These are phyloP conservation scores for Cataglyphis hispanica DNA, from an alignment of 1,140 invertebrate species.

Conservation along the genomic window DNA sequence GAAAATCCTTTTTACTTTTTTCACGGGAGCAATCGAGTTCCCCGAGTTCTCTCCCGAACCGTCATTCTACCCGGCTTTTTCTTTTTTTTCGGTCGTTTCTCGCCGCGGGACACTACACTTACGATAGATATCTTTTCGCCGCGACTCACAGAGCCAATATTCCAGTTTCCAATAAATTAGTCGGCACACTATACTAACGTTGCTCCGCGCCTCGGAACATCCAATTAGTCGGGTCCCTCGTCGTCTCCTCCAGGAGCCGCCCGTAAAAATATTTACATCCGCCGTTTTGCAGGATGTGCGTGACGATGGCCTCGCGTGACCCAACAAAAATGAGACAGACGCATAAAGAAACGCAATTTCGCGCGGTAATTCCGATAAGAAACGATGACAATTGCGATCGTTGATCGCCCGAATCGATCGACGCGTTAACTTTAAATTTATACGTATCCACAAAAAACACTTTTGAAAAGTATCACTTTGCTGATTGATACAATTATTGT, in stretches of 20 bases:
- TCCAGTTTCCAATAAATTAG: slow-evolving; percentile 42
- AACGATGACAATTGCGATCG: neutral
- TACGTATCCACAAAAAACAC: neutral
- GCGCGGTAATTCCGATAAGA: slow-evolving; percentile 49
- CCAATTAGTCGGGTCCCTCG: slow-evolving; percentile 29
- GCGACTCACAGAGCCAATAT: slow-evolving; percentile 25
- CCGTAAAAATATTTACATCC: slow-evolving; percentile 66
- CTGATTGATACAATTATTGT: slow-evolving; percentile 11
- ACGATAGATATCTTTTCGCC: slow-evolving; percentile 33
- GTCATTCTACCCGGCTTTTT: neutral
- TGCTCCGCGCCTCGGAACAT: slow-evolving; percentile 25
- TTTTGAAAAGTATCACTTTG: slow-evolving; percentile 11
- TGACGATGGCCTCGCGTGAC: slow-evolving; percentile 47
- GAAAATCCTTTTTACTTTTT: neutral
- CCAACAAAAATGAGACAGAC: neutral
- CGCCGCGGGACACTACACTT: neutral
- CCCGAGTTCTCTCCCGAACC: neutral
- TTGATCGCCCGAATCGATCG: neutral
- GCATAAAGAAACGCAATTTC: slow-evolving; percentile 41
- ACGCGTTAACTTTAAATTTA: slow-evolving; percentile 6
- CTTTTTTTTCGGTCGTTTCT: neutral
- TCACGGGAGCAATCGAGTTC: neutral
- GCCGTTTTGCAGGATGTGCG: slow-evolving; percentile 65
- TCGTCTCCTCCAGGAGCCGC: slow-evolving; percentile 14
- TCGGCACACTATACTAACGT: neutral